Conservation (phyloP, 2,888 invertebrate species). For the Drosophila mercatorum region DNA sequence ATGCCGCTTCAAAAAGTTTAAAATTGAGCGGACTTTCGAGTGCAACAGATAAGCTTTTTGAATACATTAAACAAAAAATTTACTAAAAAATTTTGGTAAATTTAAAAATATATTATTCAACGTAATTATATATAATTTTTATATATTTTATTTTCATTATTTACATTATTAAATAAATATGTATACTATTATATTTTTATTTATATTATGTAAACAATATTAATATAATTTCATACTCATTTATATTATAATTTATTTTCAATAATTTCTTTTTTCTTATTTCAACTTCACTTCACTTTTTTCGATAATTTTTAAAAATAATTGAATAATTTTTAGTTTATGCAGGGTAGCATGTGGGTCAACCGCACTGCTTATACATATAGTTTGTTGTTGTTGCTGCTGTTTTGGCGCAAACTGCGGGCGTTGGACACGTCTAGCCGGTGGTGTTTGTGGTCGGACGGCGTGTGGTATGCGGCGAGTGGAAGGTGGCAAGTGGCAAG, state of each 20-base stretch:
- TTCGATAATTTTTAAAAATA: neutral
- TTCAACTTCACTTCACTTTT: too few species aligned
- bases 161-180: neutral
- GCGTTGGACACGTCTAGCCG: slow-evolving; percentile 38
- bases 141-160: neutral
- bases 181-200: neutral
- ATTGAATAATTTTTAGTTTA: neutral
- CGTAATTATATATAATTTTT: neutral
- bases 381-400: neutral
- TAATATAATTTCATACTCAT: neutral
- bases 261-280: neutral
- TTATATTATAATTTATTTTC: too few species aligned
- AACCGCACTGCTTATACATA: neutral
- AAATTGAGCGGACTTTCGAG: too few species aligned
- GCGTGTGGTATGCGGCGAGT: slow-evolving; percentile 20
- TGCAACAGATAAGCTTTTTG: too few species aligned
- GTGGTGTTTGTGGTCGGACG: slow-evolving; percentile 22
- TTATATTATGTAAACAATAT: neutral
- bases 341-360: slow-evolving; percentile 13
- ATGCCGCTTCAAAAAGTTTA: too few species aligned
- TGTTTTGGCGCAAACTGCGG: slow-evolving; percentile 6
- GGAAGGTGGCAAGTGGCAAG: slow-evolving; percentile 2
- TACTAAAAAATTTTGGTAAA: too few species aligned
- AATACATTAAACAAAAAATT: too few species aligned
- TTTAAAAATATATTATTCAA: too few species aligned